These are phyloP conservation scores for Drosophila rellima DNA, from an alignment of 2,888 invertebrate species.

Conservation along the genomic window DNA sequence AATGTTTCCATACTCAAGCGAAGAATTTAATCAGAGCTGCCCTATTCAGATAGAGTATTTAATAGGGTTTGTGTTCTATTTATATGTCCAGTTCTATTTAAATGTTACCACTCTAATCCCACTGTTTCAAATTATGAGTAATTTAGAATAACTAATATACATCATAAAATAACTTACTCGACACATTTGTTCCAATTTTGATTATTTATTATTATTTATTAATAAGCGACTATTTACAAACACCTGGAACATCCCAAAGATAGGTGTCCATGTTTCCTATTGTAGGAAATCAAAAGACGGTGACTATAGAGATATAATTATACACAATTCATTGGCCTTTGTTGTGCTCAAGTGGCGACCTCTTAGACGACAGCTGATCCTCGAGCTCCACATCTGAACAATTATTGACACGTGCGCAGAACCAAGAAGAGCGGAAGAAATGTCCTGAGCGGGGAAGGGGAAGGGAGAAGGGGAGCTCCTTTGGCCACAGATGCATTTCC, in stretches of 20 bases:
- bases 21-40: too few relatives aligned
- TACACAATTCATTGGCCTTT: slow-evolving; percentile 8
- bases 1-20: slow-evolving; percentile 1
- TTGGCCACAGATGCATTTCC: slow-evolving; percentile 74
- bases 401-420: slow-evolving; percentile 77
- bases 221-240: neutral
- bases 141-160: too few relatives aligned
- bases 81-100: too few relatives aligned
- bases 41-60: too few relatives aligned
- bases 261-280: neutral
- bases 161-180: too few relatives aligned
- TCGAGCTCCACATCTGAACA: slow-evolving; percentile 64
- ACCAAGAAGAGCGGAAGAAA: slow-evolving; percentile 9
- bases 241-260: neutral
- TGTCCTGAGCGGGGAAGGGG: slow-evolving; percentile 19
- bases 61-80: too few relatives aligned
- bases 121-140: too few relatives aligned
- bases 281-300: slow-evolving; percentile 4
- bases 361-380: slow-evolving; percentile 62
- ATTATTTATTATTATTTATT: too few relatives aligned
- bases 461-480: neutral
- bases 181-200: too few relatives aligned
- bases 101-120: too few relatives aligned
- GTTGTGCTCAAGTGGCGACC: slow-evolving; percentile 1
- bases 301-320: neutral